Evolutionary conservation across 2,797 vertebrate species (phyloP).

Genomic region (Lagocephalus sceleratus): DNA sequence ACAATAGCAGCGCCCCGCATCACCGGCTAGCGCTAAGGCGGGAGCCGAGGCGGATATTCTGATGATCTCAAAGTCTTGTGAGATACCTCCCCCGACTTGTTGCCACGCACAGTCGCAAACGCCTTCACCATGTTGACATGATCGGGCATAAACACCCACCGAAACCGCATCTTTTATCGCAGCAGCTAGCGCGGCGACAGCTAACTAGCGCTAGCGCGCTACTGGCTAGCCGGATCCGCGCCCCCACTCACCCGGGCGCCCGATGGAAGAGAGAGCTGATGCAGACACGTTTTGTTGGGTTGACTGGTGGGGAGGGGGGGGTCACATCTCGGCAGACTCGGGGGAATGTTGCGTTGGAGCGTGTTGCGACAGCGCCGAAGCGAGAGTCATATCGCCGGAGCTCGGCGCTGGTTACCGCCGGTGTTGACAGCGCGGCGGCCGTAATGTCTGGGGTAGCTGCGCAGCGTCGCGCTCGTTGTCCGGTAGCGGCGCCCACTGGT

Average conservation of each 20-base stretch:
- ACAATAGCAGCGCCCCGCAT: too few species aligned
- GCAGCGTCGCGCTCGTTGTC: constrained; percentile 1
- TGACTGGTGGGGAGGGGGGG: constrained; percentile 42
- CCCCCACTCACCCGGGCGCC: constrained; percentile 57
- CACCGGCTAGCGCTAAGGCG: too few species aligned
- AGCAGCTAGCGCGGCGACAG: constrained; percentile 24
- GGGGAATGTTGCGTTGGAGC: constrained; percentile 18
- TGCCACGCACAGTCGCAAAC: too few species aligned
- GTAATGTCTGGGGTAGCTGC: constrained; percentile 48
- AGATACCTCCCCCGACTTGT: too few species aligned
- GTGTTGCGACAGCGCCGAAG: constrained; percentile 16
- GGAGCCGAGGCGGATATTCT: too few species aligned
- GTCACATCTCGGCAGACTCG: constrained; percentile 34
- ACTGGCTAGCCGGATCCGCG: constrained; percentile 11
- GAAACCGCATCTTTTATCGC: not conserved
- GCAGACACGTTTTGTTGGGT: constrained; percentile 12
- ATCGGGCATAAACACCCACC: not conserved
- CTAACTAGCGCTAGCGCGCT: constrained; percentile 28
- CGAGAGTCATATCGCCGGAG: constrained; percentile 54
- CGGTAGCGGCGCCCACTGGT: constrained; percentile 33
- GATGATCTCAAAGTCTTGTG: too few species aligned
- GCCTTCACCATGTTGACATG: too few species aligned
- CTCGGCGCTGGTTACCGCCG: constrained; percentile 44
- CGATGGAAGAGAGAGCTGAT: constrained; percentile 27
- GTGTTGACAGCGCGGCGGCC: constrained; percentile 45